Percentiles rank a stretch among this genome's conserved stretches.
These are phyloP conservation scores for Bettongia penicillata DNA, from an alignment of 2,113 vertebrate species.

Conservation along the genomic window DNA sequence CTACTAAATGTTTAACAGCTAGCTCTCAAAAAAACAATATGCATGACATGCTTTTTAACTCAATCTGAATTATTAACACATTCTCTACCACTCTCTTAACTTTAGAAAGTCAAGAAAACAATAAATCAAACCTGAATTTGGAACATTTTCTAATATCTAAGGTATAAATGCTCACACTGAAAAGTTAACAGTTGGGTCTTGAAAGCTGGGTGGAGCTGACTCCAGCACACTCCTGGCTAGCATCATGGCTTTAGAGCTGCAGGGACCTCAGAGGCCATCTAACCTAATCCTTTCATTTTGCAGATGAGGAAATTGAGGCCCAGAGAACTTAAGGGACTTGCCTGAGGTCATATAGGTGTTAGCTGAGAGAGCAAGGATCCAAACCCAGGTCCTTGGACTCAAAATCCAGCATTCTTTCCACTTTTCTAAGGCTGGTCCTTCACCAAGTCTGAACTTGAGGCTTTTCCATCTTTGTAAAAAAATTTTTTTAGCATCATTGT, in stretches of 20 bases:
- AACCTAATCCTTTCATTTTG: not conserved
- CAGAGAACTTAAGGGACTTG: not conserved
- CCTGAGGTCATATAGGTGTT: not conserved
- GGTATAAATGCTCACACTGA: not conserved
- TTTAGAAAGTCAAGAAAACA: not conserved
- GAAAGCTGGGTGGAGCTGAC: not conserved
- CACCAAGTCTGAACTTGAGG: not conserved
- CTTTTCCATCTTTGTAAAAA: not conserved
- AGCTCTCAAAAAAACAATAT: not conserved
- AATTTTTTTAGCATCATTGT: not conserved
- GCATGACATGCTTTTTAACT: not conserved
- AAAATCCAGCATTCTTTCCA: not conserved
- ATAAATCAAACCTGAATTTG: not conserved
- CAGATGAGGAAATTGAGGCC: not conserved
- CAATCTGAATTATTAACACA: not conserved
- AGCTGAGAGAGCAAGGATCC: not conserved
- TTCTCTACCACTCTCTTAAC: not conserved
- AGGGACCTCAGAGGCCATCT: not conserved
- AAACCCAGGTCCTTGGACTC: not conserved
- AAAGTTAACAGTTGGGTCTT: not conserved
- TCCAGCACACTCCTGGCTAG: not conserved
- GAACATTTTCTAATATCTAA: not conserved
- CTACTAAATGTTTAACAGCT: not conserved
- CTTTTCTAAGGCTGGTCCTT: not conserved
- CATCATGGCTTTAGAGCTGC: not conserved